phyloP scores from a whole-genome alignment of 2,888 invertebrate species.

The Ophion slaviceki region DNA sequence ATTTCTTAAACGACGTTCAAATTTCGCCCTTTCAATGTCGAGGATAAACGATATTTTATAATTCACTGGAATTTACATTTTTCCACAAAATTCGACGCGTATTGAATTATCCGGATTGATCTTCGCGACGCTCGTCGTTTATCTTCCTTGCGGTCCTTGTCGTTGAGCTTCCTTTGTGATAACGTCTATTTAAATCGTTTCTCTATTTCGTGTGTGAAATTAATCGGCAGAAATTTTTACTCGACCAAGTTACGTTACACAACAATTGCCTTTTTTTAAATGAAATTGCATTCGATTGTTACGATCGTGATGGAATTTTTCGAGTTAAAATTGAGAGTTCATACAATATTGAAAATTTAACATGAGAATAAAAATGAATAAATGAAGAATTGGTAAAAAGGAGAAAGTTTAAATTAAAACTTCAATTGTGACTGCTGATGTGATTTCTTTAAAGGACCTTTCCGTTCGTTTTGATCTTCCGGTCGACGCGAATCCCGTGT shows the following conservation, averaged over 20 bases:
- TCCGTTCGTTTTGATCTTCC: constrained; percentile 47
- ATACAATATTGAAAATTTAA: neutral
- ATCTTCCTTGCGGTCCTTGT: constrained; percentile 52
- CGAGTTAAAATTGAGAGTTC: neutral
- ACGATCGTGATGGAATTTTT: neutral
- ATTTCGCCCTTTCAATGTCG: constrained; percentile 1
- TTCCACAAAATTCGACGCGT: neutral
- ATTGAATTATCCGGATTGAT: constrained; percentile 37
- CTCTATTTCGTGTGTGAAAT: neutral
- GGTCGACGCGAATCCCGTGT: constrained; percentile 22
- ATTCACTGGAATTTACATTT: neutral
- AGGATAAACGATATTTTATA: neutral
- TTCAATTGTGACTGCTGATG: neutral
- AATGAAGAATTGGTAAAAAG: neutral
- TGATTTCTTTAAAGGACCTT: constrained; percentile 7
- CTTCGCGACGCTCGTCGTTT: constrained; percentile 51
- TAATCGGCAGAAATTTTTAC: neutral
- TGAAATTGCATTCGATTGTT: neutral
- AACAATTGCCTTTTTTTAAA: too few relatives aligned
- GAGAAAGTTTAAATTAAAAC: neutral
- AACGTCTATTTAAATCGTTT: neutral
- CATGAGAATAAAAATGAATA: neutral
- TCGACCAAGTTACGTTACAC: neutral
- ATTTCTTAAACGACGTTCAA: neutral
- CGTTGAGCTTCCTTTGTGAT: neutral